phyloP scores from a whole-genome alignment of 1,140 invertebrate species.

The Drosophila yakuba region DNA sequence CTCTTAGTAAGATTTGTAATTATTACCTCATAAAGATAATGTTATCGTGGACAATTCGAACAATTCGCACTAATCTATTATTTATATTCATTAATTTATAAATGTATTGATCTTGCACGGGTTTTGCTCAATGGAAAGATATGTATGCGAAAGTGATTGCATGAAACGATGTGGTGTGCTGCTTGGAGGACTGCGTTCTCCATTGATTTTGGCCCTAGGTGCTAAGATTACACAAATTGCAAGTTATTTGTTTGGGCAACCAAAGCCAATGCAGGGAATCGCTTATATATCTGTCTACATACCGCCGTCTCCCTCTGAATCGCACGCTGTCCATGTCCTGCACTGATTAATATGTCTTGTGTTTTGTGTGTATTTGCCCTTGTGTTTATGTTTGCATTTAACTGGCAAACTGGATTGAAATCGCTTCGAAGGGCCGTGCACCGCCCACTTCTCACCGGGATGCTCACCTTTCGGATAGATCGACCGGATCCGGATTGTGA shows the following conservation, averaged over 20 bases:
- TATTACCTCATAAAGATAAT: neutral
- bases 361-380: constrained; percentile 56
- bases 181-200: constrained; percentile 24
- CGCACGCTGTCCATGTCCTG: constrained; percentile 16
- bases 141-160: neutral
- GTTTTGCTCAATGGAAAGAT: neutral
- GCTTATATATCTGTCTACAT: constrained; percentile 16
- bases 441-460: constrained; percentile 5
- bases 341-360: constrained; percentile 78
- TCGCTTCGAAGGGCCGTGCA: neutral
- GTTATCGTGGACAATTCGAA: neutral
- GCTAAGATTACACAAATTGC: constrained; percentile 81
- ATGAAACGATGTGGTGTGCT: constrained; percentile 6
- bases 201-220: constrained; percentile 79
- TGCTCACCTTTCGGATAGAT: constrained; percentile 2
- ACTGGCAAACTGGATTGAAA: constrained; percentile 53
- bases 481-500: constrained; percentile 40
- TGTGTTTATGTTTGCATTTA: constrained; percentile 74
- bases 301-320: neutral
- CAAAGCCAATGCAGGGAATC: constrained; percentile 72
- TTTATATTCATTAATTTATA: too few relatives aligned
- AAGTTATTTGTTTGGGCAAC: constrained; percentile 78
- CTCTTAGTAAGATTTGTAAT: neutral
- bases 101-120: neutral
- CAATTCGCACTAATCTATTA: too few relatives aligned